A percentile compares a stretch with the other conserved stretches of the same genome.
Conservation (phyloP, 1,140 invertebrate species). For the Drosophila navojoa region DNA sequence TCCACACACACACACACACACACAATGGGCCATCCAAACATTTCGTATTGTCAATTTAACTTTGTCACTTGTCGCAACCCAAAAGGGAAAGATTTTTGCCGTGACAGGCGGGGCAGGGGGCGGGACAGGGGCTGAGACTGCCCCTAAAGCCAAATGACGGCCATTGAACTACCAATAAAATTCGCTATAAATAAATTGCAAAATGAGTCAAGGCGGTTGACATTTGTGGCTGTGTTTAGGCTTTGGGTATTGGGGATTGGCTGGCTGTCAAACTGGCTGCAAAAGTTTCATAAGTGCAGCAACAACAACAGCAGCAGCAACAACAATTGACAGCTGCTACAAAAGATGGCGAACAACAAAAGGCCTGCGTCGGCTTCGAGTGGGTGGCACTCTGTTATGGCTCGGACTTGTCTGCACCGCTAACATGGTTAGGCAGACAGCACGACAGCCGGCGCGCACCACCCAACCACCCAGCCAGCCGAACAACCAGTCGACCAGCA, state of each 20-base stretch:
- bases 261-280: constrained; percentile 26
- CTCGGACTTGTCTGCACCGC: constrained; percentile 16
- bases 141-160: constrained; percentile 42
- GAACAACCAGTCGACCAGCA: not conserved
- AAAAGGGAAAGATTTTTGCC: not conserved
- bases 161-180: constrained; percentile 67
- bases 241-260: constrained; percentile 7
- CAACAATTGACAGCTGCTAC: constrained; percentile 33
- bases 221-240: constrained; percentile 21
- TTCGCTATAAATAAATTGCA: constrained; percentile 65
- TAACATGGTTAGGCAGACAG: constrained; percentile 32
- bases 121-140: not conserved
- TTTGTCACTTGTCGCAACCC: constrained; percentile 53
- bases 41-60: constrained; percentile 46
- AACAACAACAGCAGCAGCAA: constrained; percentile 20
- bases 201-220: constrained; percentile 49
- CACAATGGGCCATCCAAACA: not conserved
- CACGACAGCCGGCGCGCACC: constrained; percentile 1
- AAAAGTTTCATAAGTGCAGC: constrained; percentile 52
- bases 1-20: too few relatives aligned
- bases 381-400: not conserved
- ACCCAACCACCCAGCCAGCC: not conserved
- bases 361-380: constrained; percentile 22
- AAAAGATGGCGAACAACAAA: constrained; percentile 47
- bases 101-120: not conserved